phyloP scores from a whole-genome alignment of 2,888 invertebrate genomes.

The Bombylius major region DNA sequence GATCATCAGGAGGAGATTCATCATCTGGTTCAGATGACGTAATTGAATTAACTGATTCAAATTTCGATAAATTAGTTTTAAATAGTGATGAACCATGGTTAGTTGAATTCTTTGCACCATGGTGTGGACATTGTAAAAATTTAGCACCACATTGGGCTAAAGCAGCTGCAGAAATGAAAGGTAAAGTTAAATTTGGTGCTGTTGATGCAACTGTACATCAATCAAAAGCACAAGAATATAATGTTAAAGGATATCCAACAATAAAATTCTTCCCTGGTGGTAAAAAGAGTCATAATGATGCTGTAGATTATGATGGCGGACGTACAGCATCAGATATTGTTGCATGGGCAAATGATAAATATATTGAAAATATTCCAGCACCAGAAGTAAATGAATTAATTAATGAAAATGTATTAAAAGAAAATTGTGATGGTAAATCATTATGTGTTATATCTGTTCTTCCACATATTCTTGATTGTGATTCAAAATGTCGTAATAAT shows the following conservation, averaged over 20 bases:
- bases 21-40: conserved; percentile 40
- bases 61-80: conserved; percentile 85
- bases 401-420: conserved; percentile 49
- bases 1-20: conserved; percentile 15
- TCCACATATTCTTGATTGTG: conserved; percentile 93
- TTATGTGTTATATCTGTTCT: conserved; percentile 84
- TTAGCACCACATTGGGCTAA: conserved; percentile 93
- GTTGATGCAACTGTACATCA: conserved; percentile 91
- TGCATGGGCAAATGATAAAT: conserved; percentile 73
- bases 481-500: conserved; percentile 79
- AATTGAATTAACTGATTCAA: conserved; percentile 86
- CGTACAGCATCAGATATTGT: conserved; percentile 84
- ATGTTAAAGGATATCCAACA: conserved; percentile 89
- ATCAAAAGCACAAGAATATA: conserved; percentile 66
- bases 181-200: conserved; percentile 92
- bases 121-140: conserved; percentile 96
- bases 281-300: conserved; percentile 53
- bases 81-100: conserved; percentile 93
- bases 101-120: conserved; percentile 95
- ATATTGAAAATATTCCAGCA: conserved; percentile 74
- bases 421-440: conserved; percentile 73
- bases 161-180: conserved; percentile 89
- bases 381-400: conserved; percentile 72
- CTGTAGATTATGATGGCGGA: conserved; percentile 84
- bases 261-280: conserved; percentile 83